Percentiles rank a stretch among this genome's conserved stretches.
phyloP scores from a whole-genome alignment of 2,113 vertebrate genomes.

The Agapornis roseicollis region DNA sequence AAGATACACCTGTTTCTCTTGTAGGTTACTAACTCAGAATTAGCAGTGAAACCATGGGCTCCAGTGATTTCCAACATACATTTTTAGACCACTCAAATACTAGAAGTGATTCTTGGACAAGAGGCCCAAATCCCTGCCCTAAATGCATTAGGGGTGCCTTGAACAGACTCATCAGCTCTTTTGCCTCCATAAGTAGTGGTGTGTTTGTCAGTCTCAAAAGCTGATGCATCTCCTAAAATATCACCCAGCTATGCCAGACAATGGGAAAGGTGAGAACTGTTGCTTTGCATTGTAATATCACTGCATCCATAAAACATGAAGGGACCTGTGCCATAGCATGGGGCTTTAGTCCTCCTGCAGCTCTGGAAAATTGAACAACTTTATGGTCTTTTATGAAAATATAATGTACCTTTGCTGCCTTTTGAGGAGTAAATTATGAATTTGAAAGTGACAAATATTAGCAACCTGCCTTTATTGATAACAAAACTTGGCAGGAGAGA shows the following conservation, averaged over 20 bases:
- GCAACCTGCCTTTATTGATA: slow-evolving; percentile 73
- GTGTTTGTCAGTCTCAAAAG: neutral
- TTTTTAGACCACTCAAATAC: neutral
- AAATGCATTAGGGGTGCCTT: neutral
- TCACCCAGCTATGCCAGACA: neutral
- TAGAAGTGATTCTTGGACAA: neutral
- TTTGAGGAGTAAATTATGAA: slow-evolving; percentile 80
- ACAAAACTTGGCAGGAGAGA: slow-evolving; percentile 61
- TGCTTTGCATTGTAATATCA: slow-evolving; percentile 72
- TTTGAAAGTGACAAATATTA: slow-evolving; percentile 74
- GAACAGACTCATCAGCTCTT: neutral
- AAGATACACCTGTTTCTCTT: neutral
- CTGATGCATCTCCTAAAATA: neutral
- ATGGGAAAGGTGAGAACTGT: slow-evolving; percentile 38
- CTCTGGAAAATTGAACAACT: slow-evolving; percentile 79
- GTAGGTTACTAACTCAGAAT: neutral
- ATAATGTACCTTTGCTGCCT: slow-evolving; percentile 66
- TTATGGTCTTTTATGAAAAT: slow-evolving; percentile 79
- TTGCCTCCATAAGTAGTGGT: neutral
- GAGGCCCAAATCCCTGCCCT: neutral
- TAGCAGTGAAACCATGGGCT: neutral
- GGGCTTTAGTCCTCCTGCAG: slow-evolving; percentile 60
- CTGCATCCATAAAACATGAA: slow-evolving; percentile 74
- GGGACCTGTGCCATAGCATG: slow-evolving; percentile 24
- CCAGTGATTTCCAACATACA: neutral